Percentiles rank a stretch among this genome's conserved stretches.
phyloP scores from a whole-genome alignment of 1,140 invertebrate genomes.

The Drosophila mauritiana region DNA sequence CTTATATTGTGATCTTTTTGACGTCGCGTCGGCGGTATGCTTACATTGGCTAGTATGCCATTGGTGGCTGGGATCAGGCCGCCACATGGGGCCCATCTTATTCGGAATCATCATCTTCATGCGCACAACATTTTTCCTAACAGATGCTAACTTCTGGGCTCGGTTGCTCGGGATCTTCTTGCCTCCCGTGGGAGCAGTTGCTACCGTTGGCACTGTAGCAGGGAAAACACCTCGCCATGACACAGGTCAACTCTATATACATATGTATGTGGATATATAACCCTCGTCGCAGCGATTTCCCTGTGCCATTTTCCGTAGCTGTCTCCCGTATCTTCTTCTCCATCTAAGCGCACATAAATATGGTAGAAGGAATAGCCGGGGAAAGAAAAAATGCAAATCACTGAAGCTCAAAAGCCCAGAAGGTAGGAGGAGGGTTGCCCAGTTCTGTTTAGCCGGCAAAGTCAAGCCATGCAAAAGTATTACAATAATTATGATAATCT shows the following conservation, averaged over 20 bases:
- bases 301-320: slow-evolving; percentile 19
- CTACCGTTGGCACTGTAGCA: slow-evolving; percentile 62
- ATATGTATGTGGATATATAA: neutral
- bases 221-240: slow-evolving; percentile 38
- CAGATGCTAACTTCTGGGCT: slow-evolving; percentile 39
- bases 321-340: slow-evolving; percentile 47
- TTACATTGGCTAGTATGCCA: neutral
- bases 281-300: slow-evolving; percentile 9
- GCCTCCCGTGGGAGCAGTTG: slow-evolving; percentile 63
- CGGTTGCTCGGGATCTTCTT: slow-evolving; percentile 40
- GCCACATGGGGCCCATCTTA: slow-evolving; percentile 55
- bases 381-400: slow-evolving; percentile 72
- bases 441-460: slow-evolving; percentile 17
- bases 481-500: slow-evolving; percentile 84
- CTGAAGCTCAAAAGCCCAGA: slow-evolving; percentile 77
- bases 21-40: neutral
- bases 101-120: slow-evolving; percentile 35
- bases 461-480: slow-evolving; percentile 82
- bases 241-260: slow-evolving; percentile 64
- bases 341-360: slow-evolving; percentile 70
- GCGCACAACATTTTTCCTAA: slow-evolving; percentile 12
- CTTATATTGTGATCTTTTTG: slow-evolving; percentile 60
- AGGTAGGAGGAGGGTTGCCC: slow-evolving; percentile 2
- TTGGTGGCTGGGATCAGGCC: slow-evolving; percentile 42
- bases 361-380: slow-evolving; percentile 31